Conservation (phyloP, 2,888 invertebrate species). For the Adelognathus sp. region DNA sequence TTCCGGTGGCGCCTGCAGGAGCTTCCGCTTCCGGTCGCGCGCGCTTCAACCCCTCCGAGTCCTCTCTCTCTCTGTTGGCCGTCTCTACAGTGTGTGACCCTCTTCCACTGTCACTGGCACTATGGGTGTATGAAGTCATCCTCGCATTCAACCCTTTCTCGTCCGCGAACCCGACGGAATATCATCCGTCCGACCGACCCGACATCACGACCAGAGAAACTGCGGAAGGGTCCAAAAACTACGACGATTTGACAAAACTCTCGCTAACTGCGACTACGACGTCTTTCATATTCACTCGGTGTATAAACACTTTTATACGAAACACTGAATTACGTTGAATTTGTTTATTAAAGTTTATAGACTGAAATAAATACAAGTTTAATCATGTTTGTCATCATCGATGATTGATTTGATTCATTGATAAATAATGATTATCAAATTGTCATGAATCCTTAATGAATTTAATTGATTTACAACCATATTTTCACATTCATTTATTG, state of each 20-base stretch:
- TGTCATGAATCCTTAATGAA: too few species aligned
- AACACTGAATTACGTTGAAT: neutral
- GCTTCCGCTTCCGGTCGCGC: slow-evolving; percentile 80
- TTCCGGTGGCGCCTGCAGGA: slow-evolving; percentile 80
- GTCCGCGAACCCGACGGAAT: slow-evolving; percentile 14
- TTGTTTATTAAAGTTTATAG: too few species aligned
- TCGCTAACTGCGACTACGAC: neutral
- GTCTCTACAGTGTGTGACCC: slow-evolving; percentile 53
- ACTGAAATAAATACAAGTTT: too few species aligned
- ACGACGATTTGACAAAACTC: neutral
- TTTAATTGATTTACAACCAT: too few species aligned
- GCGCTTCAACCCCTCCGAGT: slow-evolving; percentile 64
- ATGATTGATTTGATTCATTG: too few species aligned
- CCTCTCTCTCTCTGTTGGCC: slow-evolving; percentile 52
- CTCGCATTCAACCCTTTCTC: slow-evolving; percentile 29
- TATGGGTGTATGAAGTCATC: slow-evolving; percentile 1
- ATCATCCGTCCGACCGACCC: slow-evolving; percentile 32
- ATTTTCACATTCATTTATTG: too few species aligned
- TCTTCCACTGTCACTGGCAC: slow-evolving; percentile 35
- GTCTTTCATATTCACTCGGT: neutral
- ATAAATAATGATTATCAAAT: too few species aligned
- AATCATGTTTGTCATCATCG: too few species aligned
- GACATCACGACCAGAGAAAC: slow-evolving; percentile 16
- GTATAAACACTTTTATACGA: neutral
- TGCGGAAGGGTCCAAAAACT: neutral